Conservation (phyloP, 2,797 vertebrate species). For the Typhlichthys subterraneus region DNA sequence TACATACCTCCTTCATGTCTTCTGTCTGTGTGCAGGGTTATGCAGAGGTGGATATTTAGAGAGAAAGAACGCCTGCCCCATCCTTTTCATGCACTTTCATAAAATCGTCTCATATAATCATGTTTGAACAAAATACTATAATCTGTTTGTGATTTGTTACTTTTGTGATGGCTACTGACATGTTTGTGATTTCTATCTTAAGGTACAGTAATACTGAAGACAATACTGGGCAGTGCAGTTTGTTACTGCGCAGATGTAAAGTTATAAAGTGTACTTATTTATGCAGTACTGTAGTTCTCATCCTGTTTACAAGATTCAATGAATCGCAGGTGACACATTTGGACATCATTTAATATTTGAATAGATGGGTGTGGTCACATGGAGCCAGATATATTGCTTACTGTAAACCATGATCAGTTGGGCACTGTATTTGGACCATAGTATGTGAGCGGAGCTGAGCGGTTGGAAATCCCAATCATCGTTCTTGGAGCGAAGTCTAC, state of each 20-base stretch:
- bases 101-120: constrained; percentile 8
- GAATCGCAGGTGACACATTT: too few species aligned
- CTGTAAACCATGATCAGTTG: too few species aligned
- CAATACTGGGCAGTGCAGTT: neutral
- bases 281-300: too few species aligned
- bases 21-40: constrained; percentile 47
- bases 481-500: too few species aligned
- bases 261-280: neutral
- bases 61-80: constrained; percentile 43
- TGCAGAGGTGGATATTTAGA: constrained; percentile 54
- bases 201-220: neutral
- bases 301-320: too few species aligned
- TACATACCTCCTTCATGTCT: constrained; percentile 66
- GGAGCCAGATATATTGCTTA: too few species aligned
- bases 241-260: neutral
- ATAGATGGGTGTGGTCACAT: too few species aligned
- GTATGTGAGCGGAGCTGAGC: too few species aligned
- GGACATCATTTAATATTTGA: too few species aligned
- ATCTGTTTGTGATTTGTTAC: neutral
- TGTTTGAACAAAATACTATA: constrained; percentile 14
- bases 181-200: neutral
- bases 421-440: neutral
- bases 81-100: constrained; percentile 17
- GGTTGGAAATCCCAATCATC: too few species aligned
- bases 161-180: neutral